Conservation (phyloP, 2,113 vertebrate genomes). For the Orientallactaga bullata region DNA sequence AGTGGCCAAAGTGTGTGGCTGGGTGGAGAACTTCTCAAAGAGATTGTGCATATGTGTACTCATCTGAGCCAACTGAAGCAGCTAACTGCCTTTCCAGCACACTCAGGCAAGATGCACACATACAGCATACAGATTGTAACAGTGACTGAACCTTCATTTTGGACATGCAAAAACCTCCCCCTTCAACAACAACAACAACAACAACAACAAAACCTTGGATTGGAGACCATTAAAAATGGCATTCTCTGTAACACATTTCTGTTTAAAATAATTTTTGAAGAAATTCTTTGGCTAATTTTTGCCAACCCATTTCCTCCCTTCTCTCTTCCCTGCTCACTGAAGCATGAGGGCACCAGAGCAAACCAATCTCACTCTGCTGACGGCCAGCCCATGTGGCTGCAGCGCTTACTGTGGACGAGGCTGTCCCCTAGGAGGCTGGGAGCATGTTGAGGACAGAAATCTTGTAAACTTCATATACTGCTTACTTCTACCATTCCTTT, state of each 20-base stretch:
- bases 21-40: neutral
- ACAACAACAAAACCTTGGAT: neutral
- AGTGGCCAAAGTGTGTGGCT: neutral
- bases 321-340: neutral
- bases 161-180: neutral
- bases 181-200: too few species aligned
- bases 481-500: neutral
- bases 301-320: neutral
- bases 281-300: neutral
- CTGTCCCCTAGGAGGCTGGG: neutral
- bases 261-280: neutral
- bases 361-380: neutral
- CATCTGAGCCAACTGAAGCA: neutral
- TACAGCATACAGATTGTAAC: neutral
- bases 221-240: neutral
- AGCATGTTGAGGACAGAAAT: neutral
- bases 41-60: neutral
- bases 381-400: rapidly evolving
- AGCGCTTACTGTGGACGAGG: neutral
- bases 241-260: neutral
- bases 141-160: neutral
- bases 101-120: neutral
- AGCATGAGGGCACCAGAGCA: neutral
- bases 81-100: neutral
- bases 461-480: neutral